Evolutionary conservation across 2,888 invertebrate species (phyloP), one percentile per base, ranked within the genome.

Genomic region (Stramonita haemastoma): DNA sequence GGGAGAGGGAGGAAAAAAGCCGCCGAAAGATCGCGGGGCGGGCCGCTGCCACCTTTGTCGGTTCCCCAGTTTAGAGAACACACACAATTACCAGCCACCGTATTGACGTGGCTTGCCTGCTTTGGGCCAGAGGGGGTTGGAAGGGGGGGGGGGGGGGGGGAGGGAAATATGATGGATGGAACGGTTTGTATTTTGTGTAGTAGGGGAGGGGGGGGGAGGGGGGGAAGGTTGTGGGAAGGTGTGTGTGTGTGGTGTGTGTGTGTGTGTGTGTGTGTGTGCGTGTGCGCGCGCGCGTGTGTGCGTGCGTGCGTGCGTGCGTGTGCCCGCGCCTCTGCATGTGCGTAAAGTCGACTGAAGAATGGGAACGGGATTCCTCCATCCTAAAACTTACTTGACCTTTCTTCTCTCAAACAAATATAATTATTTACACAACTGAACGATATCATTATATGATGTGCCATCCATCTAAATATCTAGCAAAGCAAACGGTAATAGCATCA

Each of bases 221-320:
- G n/a, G n/a, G n/a, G n/a, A n/a, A n/a, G 46, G 8, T 46, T 66
- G 66, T 2, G 66, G 17, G n/a, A n/a, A n/a, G n/a, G 70, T 70
- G 70, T 70, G 70, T 70, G 70, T 70, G 70, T 70, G 70, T 70
- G 70, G 73, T 73, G 73, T 73, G 73, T n/a, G 73, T 73, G 73
- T 73, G 73, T 73, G n/a, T 73, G 73, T 73, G 73, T 73, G n/a
- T 8, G 73, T 70, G 70, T 70, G 70, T 70, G 73, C 26, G 73
- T 8, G 73, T 73, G 73, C 60, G 60, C 4, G 46, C 2, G 46
- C 2, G 46, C 2, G 46, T 5, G 46, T 5, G 46, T 5, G 46
- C 1, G 66, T 66, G 66, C 13, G 66, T 66, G 19, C 13, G 66
- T 66, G 66, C 13, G 66, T 66, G 66, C 13, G 17, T 17, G 66